Conservation (phyloP, 2,888 invertebrate genomes). For the Tiliacea citrago region DNA sequence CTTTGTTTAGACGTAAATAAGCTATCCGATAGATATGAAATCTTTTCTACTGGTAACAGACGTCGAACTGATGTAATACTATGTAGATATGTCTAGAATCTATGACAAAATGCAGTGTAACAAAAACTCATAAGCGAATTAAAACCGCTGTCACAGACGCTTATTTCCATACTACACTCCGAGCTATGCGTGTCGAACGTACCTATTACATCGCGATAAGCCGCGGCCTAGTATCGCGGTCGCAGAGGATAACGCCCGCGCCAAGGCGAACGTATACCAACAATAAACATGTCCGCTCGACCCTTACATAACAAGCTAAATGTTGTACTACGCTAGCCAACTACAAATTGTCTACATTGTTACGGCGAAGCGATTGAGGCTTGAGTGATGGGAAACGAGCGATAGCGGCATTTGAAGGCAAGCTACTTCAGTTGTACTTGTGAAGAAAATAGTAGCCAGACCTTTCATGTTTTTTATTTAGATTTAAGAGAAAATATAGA, state of each 20-base stretch:
- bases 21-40: slow-evolving; percentile 5
- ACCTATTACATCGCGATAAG: slow-evolving; percentile 74
- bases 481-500: not conserved
- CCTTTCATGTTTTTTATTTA: not conserved
- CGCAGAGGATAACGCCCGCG: slow-evolving; percentile 84
- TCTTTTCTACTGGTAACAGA: slow-evolving; percentile 11
- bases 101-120: not conserved
- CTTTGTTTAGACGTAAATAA: slow-evolving; percentile 1
- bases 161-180: slow-evolving; percentile 12
- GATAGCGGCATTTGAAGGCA: slow-evolving; percentile 14
- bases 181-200: slow-evolving; percentile 36
- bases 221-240: slow-evolving; percentile 76
- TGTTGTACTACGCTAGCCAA: slow-evolving; percentile 71
- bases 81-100: not conserved
- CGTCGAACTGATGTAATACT: not conserved
- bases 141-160: slow-evolving; percentile 23
- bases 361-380: slow-evolving; percentile 30
- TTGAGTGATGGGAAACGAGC: slow-evolving; percentile 40
- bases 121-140: not conserved
- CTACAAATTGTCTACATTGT: slow-evolving; percentile 68
- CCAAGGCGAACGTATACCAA: slow-evolving; percentile 82
- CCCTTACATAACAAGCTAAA: slow-evolving; percentile 79
- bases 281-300: slow-evolving; percentile 74
- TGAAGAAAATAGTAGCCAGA: not conserved
- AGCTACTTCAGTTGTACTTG: not conserved